Conservation (phyloP, 64 coral and sea anemone species). For the Actinia equina region DNA sequence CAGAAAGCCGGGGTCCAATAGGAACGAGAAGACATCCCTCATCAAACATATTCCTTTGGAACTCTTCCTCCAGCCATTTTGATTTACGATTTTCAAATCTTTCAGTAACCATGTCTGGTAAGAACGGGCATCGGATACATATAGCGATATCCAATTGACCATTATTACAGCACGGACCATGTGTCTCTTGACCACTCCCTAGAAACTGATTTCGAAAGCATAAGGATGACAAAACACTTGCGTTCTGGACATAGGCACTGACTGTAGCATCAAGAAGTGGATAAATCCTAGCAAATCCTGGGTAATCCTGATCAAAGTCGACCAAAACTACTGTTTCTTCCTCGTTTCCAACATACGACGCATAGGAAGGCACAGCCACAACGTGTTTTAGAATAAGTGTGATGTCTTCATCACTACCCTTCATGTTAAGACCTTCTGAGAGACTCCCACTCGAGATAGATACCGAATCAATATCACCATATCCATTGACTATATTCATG, state of each 20-base stretch:
- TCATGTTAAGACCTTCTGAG: conserved; percentile 17
- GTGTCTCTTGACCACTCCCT: neutral
- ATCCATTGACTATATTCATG: conserved; percentile 21
- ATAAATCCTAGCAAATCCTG: conserved; percentile 19
- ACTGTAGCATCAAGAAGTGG: neutral
- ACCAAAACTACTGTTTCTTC: conserved; percentile 22
- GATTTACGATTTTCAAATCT: conserved; percentile 1
- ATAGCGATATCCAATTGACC: neutral
- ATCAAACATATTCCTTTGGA: neutral
- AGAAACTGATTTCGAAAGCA: conserved; percentile 20
- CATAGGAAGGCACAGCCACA: conserved; percentile 15
- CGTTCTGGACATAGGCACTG: neutral
- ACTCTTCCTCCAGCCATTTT: conserved; percentile 20
- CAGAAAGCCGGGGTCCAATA: conserved; percentile 15
- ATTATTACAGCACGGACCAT: conserved; percentile 19
- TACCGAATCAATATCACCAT: conserved; percentile 34
- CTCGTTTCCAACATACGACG: neutral
- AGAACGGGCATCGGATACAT: neutral
- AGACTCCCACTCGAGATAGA: conserved; percentile 33
- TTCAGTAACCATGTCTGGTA: conserved; percentile 17
- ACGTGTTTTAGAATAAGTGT: conserved; percentile 18
- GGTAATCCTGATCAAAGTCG: neutral
- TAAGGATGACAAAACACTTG: conserved; percentile 17
- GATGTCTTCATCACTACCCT: conserved; percentile 30
- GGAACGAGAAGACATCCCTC: conserved; percentile 30